A percentile compares a stretch with the other conserved stretches of the same genome.
phyloP scores from a whole-genome alignment of 2,113 vertebrate genomes.

The Pyrgilauda ruficollis region DNA sequence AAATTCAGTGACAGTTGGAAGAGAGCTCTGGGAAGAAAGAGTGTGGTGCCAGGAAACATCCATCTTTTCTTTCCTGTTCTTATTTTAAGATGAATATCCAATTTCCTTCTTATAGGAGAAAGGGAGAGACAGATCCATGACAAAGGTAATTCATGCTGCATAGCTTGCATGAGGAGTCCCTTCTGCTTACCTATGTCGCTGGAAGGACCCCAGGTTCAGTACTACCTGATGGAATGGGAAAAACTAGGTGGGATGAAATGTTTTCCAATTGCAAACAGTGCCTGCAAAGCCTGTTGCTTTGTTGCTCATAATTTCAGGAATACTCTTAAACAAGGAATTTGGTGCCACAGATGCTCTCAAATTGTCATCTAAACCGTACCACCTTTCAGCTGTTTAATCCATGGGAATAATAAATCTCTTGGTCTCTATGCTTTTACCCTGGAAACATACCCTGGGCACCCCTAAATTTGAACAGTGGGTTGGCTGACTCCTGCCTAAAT shows the following conservation, averaged over 20 bases:
- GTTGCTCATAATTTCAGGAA: not conserved
- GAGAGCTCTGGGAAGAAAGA: not conserved
- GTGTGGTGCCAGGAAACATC: fast-evolving
- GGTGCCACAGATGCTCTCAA: not conserved
- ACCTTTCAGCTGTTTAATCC: not conserved
- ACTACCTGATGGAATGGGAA: not conserved
- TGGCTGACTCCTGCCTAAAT: not conserved
- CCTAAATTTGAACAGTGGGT: not conserved
- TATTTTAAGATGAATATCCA: not conserved
- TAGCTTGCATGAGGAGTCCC: not conserved
- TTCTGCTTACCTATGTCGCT: not conserved
- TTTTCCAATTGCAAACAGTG: not conserved
- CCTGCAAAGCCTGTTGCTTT: not conserved
- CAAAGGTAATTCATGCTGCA: not conserved
- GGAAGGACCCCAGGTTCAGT: not conserved
- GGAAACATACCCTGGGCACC: not conserved
- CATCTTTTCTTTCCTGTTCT: not conserved
- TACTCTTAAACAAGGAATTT: not conserved
- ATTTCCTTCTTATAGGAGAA: not conserved
- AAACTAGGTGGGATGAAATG: not conserved
- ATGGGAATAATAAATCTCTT: not conserved
- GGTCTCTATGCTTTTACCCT: not conserved
- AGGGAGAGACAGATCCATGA: not conserved
- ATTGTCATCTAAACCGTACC: not conserved
- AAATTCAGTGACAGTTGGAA: not conserved